Evolutionary conservation across 2,888 invertebrate species (phyloP).

Genomic region (Hololepta plana): DNA sequence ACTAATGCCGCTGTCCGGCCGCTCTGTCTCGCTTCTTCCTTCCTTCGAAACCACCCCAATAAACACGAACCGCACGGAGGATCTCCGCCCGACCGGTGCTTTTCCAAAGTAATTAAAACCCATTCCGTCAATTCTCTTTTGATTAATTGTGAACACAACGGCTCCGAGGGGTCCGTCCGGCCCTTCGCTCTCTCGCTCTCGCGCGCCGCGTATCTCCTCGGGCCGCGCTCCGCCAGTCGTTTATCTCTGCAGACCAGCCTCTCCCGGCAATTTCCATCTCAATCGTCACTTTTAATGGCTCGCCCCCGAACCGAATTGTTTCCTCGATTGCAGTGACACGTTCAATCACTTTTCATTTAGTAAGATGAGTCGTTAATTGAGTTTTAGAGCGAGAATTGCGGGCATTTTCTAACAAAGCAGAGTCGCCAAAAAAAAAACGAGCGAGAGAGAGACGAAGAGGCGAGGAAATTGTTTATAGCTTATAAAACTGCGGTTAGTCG

Average conservation of each 20-base stretch:
- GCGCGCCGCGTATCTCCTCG: slow-evolving; percentile 4
- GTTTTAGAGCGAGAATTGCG: slow-evolving; percentile 22
- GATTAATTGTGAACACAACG: slow-evolving; percentile 27
- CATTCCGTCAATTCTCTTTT: slow-evolving; percentile 29
- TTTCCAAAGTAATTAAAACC: slow-evolving; percentile 26
- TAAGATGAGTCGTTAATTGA: slow-evolving; percentile 30
- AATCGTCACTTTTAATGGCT: slow-evolving; percentile 31
- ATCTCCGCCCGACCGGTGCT: too few species aligned
- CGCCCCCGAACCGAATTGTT: slow-evolving; percentile 22
- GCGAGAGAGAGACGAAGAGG: too few species aligned
- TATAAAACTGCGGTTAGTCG: too few species aligned
- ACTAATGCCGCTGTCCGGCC: too few species aligned
- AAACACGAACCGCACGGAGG: too few species aligned
- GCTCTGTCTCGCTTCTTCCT: too few species aligned
- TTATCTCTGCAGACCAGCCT: slow-evolving; percentile 29
- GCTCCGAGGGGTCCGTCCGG: slow-evolving; percentile 5
- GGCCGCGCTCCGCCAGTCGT: slow-evolving; percentile 11
- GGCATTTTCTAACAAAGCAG: too few species aligned
- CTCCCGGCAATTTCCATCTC: slow-evolving; percentile 29
- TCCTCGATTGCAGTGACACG: slow-evolving; percentile 30
- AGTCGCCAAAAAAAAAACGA: too few species aligned
- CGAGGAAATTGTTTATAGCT: too few species aligned
- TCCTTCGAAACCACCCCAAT: too few species aligned
- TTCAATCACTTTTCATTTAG: slow-evolving; percentile 30
- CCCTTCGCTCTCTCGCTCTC: slow-evolving; percentile 1